These are phyloP conservation scores for Steinernema khuongi DNA, from an alignment of 1,140 invertebrate genomes.

Conservation along the genomic window DNA sequence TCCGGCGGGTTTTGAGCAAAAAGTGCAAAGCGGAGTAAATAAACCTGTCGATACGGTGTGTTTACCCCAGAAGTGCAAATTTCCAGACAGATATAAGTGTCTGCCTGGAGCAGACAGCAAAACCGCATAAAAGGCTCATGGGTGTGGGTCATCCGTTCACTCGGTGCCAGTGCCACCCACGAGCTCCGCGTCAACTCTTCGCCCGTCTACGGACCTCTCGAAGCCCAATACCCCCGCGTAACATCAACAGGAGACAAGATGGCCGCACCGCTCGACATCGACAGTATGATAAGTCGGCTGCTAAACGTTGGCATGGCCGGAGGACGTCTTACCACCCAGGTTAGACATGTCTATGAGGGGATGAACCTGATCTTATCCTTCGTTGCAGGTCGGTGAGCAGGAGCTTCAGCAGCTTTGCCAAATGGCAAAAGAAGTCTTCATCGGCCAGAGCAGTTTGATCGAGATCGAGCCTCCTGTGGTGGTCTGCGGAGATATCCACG, in stretches of 20 bases:
- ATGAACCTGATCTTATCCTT: not conserved
- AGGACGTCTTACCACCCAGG: constrained; percentile 38
- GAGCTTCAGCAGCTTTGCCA: constrained; percentile 59
- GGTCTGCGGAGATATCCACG: constrained; percentile 64
- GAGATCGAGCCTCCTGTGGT: constrained; percentile 56
- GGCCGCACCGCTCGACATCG: constrained; percentile 32
- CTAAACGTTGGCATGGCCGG: constrained; percentile 44
- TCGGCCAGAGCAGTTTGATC: constrained; percentile 34
- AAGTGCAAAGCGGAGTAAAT: too few relatives aligned
- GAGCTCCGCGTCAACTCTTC: constrained; percentile 8
- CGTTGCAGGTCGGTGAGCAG: constrained; percentile 34
- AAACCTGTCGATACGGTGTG: too few relatives aligned
- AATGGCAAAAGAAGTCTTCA: constrained; percentile 59
- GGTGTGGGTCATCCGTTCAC: not conserved
- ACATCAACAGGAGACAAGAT: not conserved
- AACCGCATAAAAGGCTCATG: not conserved
- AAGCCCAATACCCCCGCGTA: not conserved
- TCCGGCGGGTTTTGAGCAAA: too few relatives aligned
- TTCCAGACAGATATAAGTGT: not conserved
- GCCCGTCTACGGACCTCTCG: not conserved
- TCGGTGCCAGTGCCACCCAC: constrained; percentile 2
- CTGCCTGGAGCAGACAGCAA: not conserved
- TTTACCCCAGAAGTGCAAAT: too few relatives aligned
- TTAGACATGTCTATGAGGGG: not conserved
- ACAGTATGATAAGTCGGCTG: constrained; percentile 38